Percentiles rank a stretch among this genome's conserved stretches.
Evolutionary conservation across 30 jellyfish, hydroid and myxozoan species (phyloP).

Genomic region (Pelagia noctiluca): DNA sequence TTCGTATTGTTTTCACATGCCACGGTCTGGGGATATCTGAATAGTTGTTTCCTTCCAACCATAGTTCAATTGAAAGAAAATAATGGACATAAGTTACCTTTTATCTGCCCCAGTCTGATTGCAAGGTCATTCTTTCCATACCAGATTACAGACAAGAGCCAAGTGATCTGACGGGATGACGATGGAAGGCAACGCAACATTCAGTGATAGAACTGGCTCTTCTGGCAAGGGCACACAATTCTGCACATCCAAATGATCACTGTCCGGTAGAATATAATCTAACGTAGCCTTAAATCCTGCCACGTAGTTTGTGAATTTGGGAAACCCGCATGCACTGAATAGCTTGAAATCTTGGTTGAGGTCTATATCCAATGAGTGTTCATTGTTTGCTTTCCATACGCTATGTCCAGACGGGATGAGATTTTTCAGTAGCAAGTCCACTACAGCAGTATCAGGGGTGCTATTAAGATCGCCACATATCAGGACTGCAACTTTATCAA

Average conservation of each 20-base stretch:
- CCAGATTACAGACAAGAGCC: constrained; percentile 85
- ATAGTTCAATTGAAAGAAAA: too few relatives aligned
- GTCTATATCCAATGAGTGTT: neutral
- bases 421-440: constrained; percentile 55
- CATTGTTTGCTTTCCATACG: constrained; percentile 70
- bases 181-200: constrained; percentile 90
- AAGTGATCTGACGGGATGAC: constrained; percentile 93
- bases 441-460: constrained; percentile 69
- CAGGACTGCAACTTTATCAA: constrained; percentile 38
- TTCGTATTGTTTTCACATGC: too few relatives aligned
- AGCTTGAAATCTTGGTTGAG: constrained; percentile 45
- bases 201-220: constrained; percentile 66
- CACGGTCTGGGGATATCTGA: too few relatives aligned
- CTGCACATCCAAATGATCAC: constrained; percentile 41
- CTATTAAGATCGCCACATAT: constrained; percentile 93
- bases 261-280: constrained; percentile 77
- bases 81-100: too few relatives aligned
- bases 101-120: too few relatives aligned
- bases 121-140: constrained; percentile 67
- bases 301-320: constrained; percentile 82
- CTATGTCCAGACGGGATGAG: constrained; percentile 25
- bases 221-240: constrained; percentile 83
- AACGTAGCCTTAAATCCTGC: constrained; percentile 83
- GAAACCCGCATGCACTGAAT: constrained; percentile 88
- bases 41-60: too few relatives aligned